Evolutionary conservation across 2,888 invertebrate genomes (phyloP), one percentile per base, ranked within the genome.

Genomic region (Brachyptera risi): DNA sequence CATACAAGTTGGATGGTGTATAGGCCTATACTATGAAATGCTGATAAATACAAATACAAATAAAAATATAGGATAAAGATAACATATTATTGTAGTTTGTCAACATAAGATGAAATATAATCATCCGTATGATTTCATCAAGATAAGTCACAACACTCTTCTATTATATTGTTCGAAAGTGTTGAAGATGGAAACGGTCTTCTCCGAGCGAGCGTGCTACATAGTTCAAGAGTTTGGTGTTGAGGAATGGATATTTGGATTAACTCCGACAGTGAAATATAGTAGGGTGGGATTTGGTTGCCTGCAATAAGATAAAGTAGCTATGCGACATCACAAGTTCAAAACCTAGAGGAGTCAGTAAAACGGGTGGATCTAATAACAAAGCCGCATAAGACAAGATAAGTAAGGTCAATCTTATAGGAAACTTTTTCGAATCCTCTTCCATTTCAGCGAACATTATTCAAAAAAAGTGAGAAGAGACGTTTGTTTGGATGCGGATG

Each of bases 261-360:
- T 59, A 59, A 51, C 31, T 27, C 17, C 59, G 59, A 59, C 59
- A 59, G 59, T 59, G 59, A 59, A 59, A 59, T 59, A 59, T 59
- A 59, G 27, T 19, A 40, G 37, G 38, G n/a, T 15, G 59, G 59
- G 59, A 59, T 59, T 59, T 59, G 50, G 50, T 37, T 51, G 21
- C n/a, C 24, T 50, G 59, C 59, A 50, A 59, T 59, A 59, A 59
- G 51, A 59, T 54, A 37, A 54, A 54, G 54, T 54, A 54, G 54
- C 35, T 26, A 40, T 19, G 58, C 50, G 59, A 50, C 50, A 37
- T 47, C 51, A 17, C 49, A 24, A 31, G 59, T 31, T 37, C 54
- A 17, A 17, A 54, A 35, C 35, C n/a, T n/a, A n/a, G n/a, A 35
- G 23, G 35, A 54, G 35, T 54, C 37, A 31, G 37, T 54, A 17